Conservation (phyloP, 1,140 invertebrate species). For the Delia radicum region DNA sequence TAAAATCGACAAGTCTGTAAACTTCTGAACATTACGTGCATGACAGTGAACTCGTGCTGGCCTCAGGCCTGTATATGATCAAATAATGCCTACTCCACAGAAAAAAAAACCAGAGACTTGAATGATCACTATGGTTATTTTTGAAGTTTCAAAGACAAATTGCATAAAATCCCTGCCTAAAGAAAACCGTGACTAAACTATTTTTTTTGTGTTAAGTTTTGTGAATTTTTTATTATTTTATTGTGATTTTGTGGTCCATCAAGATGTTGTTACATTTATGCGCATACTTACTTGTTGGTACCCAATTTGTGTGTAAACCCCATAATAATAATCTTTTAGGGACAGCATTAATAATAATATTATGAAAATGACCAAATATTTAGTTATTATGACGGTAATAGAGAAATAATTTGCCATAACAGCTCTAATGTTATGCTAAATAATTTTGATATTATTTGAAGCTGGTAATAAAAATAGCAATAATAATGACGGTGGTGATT, state of each 20-base stretch:
- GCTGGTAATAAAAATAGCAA: background rate
- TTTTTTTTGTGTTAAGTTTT: background rate
- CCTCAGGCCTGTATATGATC: conserved; percentile 1
- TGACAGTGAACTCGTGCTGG: conserved; percentile 27
- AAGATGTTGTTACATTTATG: background rate
- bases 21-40: conserved; percentile 5
- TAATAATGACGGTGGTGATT: background rate
- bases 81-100: background rate
- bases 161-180: background rate
- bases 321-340: background rate
- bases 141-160: background rate
- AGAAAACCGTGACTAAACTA: background rate
- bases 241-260: background rate
- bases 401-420: conserved; percentile 18
- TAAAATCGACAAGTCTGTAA: background rate
- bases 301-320: background rate
- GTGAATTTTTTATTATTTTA: background rate
- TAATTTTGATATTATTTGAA: too few relatives aligned
- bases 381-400: background rate
- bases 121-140: background rate
- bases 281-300: background rate
- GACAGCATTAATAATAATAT: background rate
- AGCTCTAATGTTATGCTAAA: conserved; percentile 5
- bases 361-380: background rate
- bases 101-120: background rate